These are phyloP conservation scores for Anadara kagoshimensis DNA, from an alignment of 1,140 invertebrate genomes.

Conservation along the genomic window DNA sequence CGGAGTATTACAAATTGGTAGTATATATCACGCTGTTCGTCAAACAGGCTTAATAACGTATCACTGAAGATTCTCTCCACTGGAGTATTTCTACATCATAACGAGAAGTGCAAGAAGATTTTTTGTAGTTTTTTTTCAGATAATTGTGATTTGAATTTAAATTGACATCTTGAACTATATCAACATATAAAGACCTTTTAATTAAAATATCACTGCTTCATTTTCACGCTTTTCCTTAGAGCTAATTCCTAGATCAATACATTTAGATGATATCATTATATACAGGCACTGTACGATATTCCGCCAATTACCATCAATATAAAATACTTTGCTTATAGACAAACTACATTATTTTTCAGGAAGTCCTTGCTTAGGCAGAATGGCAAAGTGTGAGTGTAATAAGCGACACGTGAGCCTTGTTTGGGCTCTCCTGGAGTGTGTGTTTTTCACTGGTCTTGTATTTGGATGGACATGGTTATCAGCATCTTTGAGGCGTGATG, in stretches of 20 bases:
- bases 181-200: too few relatives aligned
- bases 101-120: too few relatives aligned
- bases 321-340: not conserved
- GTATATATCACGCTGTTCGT: too few relatives aligned
- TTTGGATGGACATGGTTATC: slow-evolving; percentile 60
- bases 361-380: not conserved
- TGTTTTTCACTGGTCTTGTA: slow-evolving; percentile 60
- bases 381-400: slow-evolving; percentile 25
- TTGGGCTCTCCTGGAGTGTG: slow-evolving; percentile 58
- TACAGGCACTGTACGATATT: not conserved
- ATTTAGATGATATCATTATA: not conserved
- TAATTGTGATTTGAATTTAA: too few relatives aligned
- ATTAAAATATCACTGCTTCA: not conserved
- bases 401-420: slow-evolving; percentile 43
- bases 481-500: slow-evolving; percentile 45
- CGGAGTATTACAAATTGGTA: too few relatives aligned
- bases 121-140: too few relatives aligned
- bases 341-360: slow-evolving; percentile 18
- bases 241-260: not conserved
- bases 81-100: too few relatives aligned
- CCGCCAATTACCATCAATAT: too few relatives aligned
- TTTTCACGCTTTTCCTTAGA: not conserved
- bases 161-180: too few relatives aligned
- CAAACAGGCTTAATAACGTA: too few relatives aligned
- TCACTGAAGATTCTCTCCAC: too few relatives aligned